phyloP scores from a whole-genome alignment of 2,888 invertebrate species.

The Drosophila planitibia region DNA sequence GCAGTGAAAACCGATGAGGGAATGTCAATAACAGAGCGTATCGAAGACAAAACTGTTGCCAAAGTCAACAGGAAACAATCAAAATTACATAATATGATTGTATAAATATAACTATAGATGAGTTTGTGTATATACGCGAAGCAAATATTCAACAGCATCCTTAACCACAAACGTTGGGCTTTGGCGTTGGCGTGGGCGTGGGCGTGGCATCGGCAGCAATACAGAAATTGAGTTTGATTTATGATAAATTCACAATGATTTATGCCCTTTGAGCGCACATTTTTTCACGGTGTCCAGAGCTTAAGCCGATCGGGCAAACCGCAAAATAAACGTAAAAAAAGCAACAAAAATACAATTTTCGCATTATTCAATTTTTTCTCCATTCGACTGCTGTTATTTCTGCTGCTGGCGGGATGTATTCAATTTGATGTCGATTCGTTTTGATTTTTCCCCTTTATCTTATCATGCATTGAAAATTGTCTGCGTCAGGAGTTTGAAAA shows the following conservation, averaged over 20 bases:
- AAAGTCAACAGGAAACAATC: constrained; percentile 75
- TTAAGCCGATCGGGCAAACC: constrained; percentile 66
- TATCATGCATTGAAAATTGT: constrained; percentile 57
- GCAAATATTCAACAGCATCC: constrained; percentile 45
- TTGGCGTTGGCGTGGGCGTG: constrained; percentile 3
- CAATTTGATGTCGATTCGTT: constrained; percentile 52
- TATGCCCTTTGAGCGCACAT: constrained; percentile 72
- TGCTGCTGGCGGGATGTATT: constrained; percentile 30
- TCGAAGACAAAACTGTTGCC: constrained; percentile 55
- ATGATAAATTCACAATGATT: constrained; percentile 79
- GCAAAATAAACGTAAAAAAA: constrained; percentile 34
- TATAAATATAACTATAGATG: constrained; percentile 22
- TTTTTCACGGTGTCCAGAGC: constrained; percentile 59
- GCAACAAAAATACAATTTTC: constrained; percentile 48
- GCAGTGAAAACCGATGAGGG: not conserved
- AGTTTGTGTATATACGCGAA: constrained; percentile 23
- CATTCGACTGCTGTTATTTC: constrained; percentile 36
- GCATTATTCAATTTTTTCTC: constrained; percentile 63
- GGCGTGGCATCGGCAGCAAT: constrained; percentile 39
- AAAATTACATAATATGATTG: constrained; percentile 71
- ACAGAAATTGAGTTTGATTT: constrained; percentile 76
- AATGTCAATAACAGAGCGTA: constrained; percentile 19
- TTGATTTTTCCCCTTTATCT: constrained; percentile 27
- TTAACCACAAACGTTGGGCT: constrained; percentile 17
- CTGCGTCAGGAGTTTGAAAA: constrained; percentile 63